A percentile compares a stretch with the other conserved stretches of the same genome.
phyloP scores from a whole-genome alignment of 1,140 invertebrate species.

The Mactra quadrangularis region DNA sequence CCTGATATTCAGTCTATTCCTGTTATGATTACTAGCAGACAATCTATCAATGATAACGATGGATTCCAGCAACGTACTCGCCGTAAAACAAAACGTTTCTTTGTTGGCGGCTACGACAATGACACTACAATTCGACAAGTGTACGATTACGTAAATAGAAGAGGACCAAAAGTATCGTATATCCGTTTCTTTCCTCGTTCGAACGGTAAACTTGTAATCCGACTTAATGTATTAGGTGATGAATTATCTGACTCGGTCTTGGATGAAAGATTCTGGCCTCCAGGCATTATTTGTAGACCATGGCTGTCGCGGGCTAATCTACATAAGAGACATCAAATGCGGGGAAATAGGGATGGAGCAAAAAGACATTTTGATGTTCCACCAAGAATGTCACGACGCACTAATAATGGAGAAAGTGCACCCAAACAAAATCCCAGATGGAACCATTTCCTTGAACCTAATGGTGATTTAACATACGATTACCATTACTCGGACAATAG shows the following conservation, averaged over 20 bases:
- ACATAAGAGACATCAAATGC: not conserved
- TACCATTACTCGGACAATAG: no score
- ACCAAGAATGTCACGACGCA: not conserved
- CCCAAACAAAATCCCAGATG: no score
- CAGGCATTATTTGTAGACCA: not conserved
- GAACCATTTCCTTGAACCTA: no score
- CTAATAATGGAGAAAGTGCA: no score
- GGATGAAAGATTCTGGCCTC: not conserved
- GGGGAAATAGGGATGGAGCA: not conserved
- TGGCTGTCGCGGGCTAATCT: conserved; percentile 4
- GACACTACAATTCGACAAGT: not conserved
- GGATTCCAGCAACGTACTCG: not conserved
- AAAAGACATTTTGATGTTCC: not conserved
- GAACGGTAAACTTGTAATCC: not conserved
- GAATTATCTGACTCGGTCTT: not conserved
- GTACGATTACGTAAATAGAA: not conserved
- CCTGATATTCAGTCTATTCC: no score
- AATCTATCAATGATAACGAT: no score
- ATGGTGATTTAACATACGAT: no score
- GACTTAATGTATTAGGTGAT: not conserved
- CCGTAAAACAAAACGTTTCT: not conserved
- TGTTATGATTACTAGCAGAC: no score
- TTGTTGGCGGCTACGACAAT: not conserved
- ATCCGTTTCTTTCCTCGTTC: not conserved
- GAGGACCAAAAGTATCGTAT: not conserved